A percentile compares a stretch with the other conserved stretches of the same genome.
Conservation (phyloP, 1,140 invertebrate species). For the Araneus ventricosus region DNA sequence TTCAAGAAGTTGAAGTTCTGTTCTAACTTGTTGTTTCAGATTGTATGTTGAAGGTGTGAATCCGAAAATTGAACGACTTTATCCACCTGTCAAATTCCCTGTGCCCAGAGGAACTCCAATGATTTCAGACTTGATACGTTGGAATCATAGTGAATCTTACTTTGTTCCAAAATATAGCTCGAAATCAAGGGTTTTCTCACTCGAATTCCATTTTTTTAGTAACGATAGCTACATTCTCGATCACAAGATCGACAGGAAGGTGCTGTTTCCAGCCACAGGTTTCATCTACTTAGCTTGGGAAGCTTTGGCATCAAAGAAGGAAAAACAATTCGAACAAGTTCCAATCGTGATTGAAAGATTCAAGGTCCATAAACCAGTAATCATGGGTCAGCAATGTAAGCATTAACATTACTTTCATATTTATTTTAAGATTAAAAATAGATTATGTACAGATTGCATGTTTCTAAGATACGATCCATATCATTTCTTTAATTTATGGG, state of each 20-base stretch:
- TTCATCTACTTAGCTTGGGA: constrained; percentile 96
- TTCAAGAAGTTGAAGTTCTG: too few relatives aligned
- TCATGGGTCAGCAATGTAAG: not conserved
- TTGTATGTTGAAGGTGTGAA: constrained; percentile 89
- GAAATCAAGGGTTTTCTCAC: constrained; percentile 63
- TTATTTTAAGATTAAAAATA: too few relatives aligned
- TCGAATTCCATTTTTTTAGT: constrained; percentile 85
- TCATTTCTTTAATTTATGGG: too few relatives aligned
- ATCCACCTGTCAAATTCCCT: too few relatives aligned
- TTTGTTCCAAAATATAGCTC: constrained; percentile 85
- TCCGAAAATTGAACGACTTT: constrained; percentile 87
- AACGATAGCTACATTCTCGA: constrained; percentile 88
- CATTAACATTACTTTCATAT: not conserved
- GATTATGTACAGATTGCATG: too few relatives aligned
- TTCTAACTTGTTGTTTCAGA: constrained; percentile 80
- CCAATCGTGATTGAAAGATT: constrained; percentile 82
- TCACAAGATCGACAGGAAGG: constrained; percentile 94
- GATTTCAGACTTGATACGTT: constrained; percentile 89
- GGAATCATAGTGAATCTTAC: constrained; percentile 94
- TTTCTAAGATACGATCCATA: too few relatives aligned
- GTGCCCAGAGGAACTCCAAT: constrained; percentile 93
- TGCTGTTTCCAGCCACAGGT: constrained; percentile 96
- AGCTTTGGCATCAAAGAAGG: constrained; percentile 85
- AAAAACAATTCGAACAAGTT: constrained; percentile 83
- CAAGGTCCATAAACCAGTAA: not conserved